phyloP scores from a whole-genome alignment of 2,113 vertebrate species.

The Oreochromis aureus region DNA sequence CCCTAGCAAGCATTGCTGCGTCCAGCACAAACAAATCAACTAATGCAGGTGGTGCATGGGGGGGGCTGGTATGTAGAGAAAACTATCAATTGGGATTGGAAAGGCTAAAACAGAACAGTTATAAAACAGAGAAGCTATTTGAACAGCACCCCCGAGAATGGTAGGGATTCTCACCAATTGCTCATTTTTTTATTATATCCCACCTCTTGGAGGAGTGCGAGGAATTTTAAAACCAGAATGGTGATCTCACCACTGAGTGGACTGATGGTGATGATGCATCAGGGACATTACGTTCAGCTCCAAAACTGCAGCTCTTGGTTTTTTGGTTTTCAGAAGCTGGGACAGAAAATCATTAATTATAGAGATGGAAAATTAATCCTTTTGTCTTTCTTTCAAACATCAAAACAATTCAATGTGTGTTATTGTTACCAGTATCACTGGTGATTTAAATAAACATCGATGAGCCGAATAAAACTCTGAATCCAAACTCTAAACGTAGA shows the following conservation, averaged over 20 bases:
- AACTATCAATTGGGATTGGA: slow-evolving; percentile 5
- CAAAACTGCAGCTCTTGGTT: slow-evolving; percentile 52
- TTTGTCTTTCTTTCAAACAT: background rate
- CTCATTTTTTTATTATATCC: slow-evolving; percentile 27
- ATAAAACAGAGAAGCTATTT: slow-evolving; percentile 23
- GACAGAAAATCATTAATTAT: background rate
- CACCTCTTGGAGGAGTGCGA: slow-evolving; percentile 52
- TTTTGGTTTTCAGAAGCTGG: slow-evolving; percentile 44
- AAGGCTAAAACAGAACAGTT: background rate
- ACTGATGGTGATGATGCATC: slow-evolving; percentile 63
- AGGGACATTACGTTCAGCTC: slow-evolving; percentile 62
- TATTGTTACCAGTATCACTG: background rate
- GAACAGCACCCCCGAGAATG: slow-evolving; percentile 1
- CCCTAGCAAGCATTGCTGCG: background rate
- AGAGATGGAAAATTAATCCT: background rate
- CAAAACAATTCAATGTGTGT: background rate
- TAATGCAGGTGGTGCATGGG: background rate
- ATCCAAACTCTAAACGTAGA: background rate
- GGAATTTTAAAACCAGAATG: slow-evolving; percentile 53
- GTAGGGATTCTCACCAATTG: slow-evolving; percentile 36
- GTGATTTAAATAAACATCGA: background rate
- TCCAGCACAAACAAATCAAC: slow-evolving; percentile 17
- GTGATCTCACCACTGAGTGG: slow-evolving; percentile 56
- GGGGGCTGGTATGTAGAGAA: background rate
- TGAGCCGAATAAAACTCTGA: background rate